Conservation (phyloP, 2,113 vertebrate species). For the Serinus canaria region DNA sequence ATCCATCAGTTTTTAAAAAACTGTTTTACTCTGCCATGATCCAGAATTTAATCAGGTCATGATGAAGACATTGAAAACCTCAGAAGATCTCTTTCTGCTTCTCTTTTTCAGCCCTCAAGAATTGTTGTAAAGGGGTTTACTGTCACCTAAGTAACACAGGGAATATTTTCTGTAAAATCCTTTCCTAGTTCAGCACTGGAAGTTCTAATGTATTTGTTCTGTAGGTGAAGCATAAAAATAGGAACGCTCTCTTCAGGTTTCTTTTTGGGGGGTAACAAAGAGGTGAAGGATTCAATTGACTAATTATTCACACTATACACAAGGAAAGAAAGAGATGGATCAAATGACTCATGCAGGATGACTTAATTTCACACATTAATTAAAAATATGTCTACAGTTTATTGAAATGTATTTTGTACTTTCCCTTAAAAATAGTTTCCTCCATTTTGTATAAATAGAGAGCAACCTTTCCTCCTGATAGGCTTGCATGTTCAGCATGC, state of each 20-base stretch:
- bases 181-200: neutral
- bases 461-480: neutral
- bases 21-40: neutral
- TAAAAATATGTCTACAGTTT: neutral
- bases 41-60: neutral
- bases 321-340: neutral
- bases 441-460: neutral
- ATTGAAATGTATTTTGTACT: neutral
- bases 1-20: neutral
- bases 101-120: neutral
- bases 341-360: neutral
- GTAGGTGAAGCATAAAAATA: neutral
- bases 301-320: neutral
- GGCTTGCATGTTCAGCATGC: neutral
- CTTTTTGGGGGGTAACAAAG: neutral
- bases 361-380: neutral
- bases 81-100: neutral
- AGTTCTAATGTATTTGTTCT: neutral
- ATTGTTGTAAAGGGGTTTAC: neutral
- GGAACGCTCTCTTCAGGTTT: neutral
- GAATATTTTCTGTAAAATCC: neutral
- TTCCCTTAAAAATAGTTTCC: neutral
- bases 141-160: neutral
- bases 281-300: neutral
- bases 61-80: neutral